Evolutionary conservation across 2,113 vertebrate species (phyloP).

Genomic region (Marcusenius ussheri): DNA sequence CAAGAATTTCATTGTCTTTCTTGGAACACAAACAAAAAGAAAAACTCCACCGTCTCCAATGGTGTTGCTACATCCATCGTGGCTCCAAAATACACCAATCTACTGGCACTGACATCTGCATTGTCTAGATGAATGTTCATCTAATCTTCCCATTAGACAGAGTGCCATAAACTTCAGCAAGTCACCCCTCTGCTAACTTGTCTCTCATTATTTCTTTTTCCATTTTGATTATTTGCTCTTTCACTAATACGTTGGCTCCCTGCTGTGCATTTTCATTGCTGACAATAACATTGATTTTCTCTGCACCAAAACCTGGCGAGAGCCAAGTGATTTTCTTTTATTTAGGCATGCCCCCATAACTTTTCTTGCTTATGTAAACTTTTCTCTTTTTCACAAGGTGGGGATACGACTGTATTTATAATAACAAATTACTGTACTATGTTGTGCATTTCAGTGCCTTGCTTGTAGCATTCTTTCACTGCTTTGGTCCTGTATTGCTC

Average conservation of each 20-base stretch:
- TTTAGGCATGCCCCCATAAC: background rate
- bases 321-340: background rate
- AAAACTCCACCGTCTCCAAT: background rate
- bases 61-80: background rate
- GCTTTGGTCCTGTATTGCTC: background rate
- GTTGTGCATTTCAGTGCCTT: background rate
- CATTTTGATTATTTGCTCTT: background rate
- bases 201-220: background rate
- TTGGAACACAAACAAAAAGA: background rate
- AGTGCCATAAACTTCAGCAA: background rate
- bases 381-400: background rate
- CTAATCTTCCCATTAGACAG: background rate
- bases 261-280: background rate
- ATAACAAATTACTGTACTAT: background rate
- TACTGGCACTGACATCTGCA: background rate
- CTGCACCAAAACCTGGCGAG: background rate
- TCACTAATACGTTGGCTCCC: background rate
- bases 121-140: background rate
- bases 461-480: background rate
- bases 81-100: background rate
- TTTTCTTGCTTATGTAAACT: background rate
- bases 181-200: background rate
- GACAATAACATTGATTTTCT: background rate
- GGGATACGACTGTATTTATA: background rate
- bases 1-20: background rate